phyloP scores from a whole-genome alignment of 1,140 invertebrate species.

The Holotrichia oblita region DNA sequence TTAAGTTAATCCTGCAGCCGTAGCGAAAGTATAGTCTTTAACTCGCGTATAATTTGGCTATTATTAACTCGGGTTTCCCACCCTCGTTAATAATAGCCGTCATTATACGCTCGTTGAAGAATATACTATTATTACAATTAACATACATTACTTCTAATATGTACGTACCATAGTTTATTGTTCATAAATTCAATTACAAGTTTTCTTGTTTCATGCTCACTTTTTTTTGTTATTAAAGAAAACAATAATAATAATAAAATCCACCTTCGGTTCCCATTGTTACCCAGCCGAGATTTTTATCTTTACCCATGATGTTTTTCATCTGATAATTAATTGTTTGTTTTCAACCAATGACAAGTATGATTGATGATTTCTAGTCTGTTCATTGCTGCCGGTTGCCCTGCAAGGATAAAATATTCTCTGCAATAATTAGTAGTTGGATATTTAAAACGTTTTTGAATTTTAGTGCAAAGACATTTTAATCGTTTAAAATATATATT shows the following conservation, averaged over 20 bases:
- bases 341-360: conserved; percentile 6
- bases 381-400: background rate
- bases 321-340: background rate
- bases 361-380: background rate
- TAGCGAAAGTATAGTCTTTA: too few species aligned
- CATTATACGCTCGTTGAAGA: too few species aligned
- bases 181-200: background rate
- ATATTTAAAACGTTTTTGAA: background rate
- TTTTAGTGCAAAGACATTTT: background rate
- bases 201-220: background rate
- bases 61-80: too few species aligned
- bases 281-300: background rate
- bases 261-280: background rate
- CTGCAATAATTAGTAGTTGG: background rate
- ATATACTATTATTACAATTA: too few species aligned
- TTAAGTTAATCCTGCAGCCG: too few species aligned
- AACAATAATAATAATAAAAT: conserved; percentile 8
- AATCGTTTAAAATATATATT: background rate
- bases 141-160: background rate
- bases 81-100: too few species aligned
- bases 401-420: background rate
- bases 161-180: background rate
- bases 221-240: background rate
- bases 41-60: too few species aligned
- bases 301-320: background rate